Conservation (phyloP, 1,140 invertebrate genomes). For the Bombus waltoni region DNA sequence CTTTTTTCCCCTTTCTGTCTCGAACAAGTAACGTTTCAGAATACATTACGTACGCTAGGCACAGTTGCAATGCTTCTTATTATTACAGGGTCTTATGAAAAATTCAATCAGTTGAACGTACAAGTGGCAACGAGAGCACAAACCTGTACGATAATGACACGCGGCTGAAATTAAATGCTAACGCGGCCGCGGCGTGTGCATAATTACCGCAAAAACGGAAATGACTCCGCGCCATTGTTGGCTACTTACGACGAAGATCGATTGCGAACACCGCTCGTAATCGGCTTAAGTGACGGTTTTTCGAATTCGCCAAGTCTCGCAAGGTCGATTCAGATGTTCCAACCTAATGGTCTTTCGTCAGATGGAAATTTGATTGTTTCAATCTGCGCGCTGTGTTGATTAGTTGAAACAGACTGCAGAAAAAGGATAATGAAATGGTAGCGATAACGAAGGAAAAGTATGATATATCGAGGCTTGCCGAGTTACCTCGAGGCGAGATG, state of each 20-base stretch:
- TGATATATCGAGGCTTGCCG: not conserved
- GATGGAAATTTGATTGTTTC: not conserved
- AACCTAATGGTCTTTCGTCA: not conserved
- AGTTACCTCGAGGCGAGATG: too few species aligned
- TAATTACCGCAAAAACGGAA: slow-evolving; percentile 50
- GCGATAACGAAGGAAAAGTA: too few species aligned
- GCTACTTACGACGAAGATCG: slow-evolving; percentile 43
- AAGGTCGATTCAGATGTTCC: not conserved
- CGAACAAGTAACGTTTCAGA: slow-evolving; percentile 12
- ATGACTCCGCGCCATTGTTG: slow-evolving; percentile 27
- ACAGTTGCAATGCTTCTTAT: slow-evolving; percentile 27
- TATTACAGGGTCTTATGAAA: slow-evolving; percentile 30
- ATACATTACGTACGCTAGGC: not conserved
- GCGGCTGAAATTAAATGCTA: slow-evolving; percentile 38
- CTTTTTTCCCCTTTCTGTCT: not conserved
- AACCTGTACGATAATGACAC: slow-evolving; percentile 18
- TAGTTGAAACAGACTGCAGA: not conserved
- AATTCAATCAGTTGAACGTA: slow-evolving; percentile 31
- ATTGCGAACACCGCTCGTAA: slow-evolving; percentile 15
- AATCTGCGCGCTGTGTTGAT: not conserved
- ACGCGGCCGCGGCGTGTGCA: not conserved
- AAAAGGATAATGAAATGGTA: not conserved
- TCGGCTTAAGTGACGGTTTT: not conserved
- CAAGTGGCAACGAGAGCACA: not conserved
- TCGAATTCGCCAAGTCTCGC: not conserved